Evolutionary conservation across 2,113 vertebrate species (phyloP).

Genomic region (Eulemur macaco): DNA sequence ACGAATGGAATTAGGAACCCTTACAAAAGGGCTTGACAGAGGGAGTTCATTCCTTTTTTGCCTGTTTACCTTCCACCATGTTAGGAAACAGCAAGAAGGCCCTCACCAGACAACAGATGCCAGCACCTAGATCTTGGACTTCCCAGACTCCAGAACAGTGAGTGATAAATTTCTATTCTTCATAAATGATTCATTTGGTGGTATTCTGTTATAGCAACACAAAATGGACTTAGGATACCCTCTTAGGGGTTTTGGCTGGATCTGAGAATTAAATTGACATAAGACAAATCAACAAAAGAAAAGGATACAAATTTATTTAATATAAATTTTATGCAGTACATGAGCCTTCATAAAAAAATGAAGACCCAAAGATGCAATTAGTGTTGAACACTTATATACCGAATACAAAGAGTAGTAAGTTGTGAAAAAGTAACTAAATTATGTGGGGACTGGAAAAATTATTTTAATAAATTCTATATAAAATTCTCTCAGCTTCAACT

Average conservation of each 20-base stretch:
- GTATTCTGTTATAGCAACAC: not conserved
- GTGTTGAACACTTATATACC: not conserved
- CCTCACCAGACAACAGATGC: not conserved
- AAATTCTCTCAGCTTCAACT: not conserved
- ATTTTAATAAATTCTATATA: not conserved
- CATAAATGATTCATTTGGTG: not conserved
- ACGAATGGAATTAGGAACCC: too few species aligned
- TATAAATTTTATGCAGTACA: not conserved
- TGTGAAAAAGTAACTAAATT: not conserved
- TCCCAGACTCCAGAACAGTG: not conserved
- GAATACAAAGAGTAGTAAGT: not conserved
- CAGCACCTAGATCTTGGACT: not conserved
- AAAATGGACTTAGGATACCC: not conserved
- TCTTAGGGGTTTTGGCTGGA: not conserved
- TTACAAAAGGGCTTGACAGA: not conserved
- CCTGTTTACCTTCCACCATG: not conserved
- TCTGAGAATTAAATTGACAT: not conserved
- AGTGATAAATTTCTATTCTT: not conserved
- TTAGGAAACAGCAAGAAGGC: not conserved
- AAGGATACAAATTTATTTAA: not conserved
- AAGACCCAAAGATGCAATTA: not conserved
- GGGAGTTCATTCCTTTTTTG: not conserved
- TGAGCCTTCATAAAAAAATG: not conserved
- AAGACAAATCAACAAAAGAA: not conserved
- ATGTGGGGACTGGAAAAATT: not conserved